Conservation (phyloP, 2,888 invertebrate genomes). For the Cynaeus angustus region DNA sequence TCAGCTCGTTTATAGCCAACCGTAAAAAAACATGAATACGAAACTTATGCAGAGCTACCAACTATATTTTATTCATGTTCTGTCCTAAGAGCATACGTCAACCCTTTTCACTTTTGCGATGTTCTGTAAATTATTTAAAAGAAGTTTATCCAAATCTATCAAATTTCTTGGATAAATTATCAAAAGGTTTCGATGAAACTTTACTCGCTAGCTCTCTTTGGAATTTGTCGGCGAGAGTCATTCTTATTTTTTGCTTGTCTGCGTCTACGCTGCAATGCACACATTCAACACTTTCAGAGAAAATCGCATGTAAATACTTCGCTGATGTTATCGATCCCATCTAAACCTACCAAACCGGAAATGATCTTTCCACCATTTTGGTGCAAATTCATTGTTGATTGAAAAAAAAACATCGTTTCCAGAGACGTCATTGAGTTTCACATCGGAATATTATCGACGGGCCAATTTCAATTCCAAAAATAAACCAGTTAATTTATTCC, state of each 20-base stretch:
- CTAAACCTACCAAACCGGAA: conserved; percentile 11
- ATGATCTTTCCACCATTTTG: conserved; percentile 21
- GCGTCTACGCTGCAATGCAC: conserved; percentile 15
- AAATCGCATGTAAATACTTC: conserved; percentile 12
- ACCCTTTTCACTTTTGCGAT: conserved; percentile 26
- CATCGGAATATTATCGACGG: conserved; percentile 4
- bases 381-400: not conserved
- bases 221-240: too few species aligned
- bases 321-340: conserved; percentile 13
- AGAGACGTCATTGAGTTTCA: conserved; percentile 2
- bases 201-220: too few species aligned
- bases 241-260: not conserved
- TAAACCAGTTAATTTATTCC: conserved; percentile 37
- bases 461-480: conserved; percentile 15
- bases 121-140: conserved; percentile 24
- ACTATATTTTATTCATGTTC: conserved; percentile 27
- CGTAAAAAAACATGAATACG: conserved; percentile 12
- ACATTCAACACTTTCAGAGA: conserved; percentile 10
- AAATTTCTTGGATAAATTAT: not conserved
- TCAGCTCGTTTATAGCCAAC: conserved; percentile 7
- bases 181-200: not conserved
- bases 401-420: conserved; percentile 11
- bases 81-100: conserved; percentile 11
- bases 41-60: conserved; percentile 11
- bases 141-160: conserved; percentile 8